Conservation (phyloP, 2,113 vertebrate genomes). For the Periophthalmodon schlosseri region DNA sequence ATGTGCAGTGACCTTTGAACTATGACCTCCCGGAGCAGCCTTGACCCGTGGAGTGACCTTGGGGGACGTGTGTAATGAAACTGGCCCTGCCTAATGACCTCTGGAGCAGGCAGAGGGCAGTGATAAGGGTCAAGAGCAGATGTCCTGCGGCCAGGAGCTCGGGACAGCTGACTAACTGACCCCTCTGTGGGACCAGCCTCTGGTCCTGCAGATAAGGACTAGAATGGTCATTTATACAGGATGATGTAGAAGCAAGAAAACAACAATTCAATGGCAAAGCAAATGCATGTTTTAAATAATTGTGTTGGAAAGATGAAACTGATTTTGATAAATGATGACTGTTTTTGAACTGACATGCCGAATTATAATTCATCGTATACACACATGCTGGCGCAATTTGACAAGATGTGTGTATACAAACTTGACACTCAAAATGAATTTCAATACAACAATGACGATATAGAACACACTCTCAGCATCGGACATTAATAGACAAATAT, state of each 20-base stretch:
- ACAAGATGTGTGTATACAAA: too few relatives aligned
- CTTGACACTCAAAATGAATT: too few relatives aligned
- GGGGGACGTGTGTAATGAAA: constrained; percentile 48
- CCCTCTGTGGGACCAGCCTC: not conserved
- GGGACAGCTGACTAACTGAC: constrained; percentile 42
- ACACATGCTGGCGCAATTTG: too few relatives aligned
- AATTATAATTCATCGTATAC: not conserved
- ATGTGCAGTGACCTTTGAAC: constrained; percentile 42
- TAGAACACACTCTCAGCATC: too few relatives aligned
- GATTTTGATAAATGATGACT: too few relatives aligned
- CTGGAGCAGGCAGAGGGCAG: constrained; percentile 29
- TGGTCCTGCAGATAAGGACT: not conserved
- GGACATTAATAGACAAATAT: too few relatives aligned
- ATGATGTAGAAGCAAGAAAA: not conserved
- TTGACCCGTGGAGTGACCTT: constrained; percentile 55
- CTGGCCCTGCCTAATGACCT: constrained; percentile 59
- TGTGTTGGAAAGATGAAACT: too few relatives aligned
- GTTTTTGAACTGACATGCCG: not conserved
- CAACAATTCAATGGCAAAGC: not conserved
- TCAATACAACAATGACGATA: too few relatives aligned
- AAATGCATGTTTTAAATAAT: not conserved
- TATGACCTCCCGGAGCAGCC: constrained; percentile 39
- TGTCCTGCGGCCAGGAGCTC: constrained; percentile 24
- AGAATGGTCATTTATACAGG: not conserved
- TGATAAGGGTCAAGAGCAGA: constrained; percentile 63